phyloP scores from a whole-genome alignment of 2,888 invertebrate genomes.

The Silvanus unidentatus region DNA sequence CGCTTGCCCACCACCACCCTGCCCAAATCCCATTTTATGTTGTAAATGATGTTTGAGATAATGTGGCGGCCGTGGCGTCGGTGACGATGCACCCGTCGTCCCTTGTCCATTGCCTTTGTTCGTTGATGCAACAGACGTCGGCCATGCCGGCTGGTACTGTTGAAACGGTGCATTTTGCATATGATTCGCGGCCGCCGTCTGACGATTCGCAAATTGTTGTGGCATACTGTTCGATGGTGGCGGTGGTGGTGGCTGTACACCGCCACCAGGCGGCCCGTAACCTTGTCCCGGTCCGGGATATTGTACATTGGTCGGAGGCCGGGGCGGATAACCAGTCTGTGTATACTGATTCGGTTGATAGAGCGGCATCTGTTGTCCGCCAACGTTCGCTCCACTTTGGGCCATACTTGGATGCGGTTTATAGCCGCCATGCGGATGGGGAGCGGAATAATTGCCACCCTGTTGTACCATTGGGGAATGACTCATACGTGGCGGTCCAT shows the following conservation, averaged over 20 bases:
- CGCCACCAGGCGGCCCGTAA: slow-evolving; percentile 51
- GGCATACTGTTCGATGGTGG: slow-evolving; percentile 44
- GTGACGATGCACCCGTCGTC: slow-evolving; percentile 49
- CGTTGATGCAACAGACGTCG: slow-evolving; percentile 6
- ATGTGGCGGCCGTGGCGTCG: slow-evolving; percentile 53
- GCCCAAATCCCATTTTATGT: slow-evolving; percentile 62
- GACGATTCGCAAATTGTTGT: slow-evolving; percentile 48
- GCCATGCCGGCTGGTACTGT: slow-evolving; percentile 24
- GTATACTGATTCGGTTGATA: slow-evolving; percentile 52
- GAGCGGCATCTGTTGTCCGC: slow-evolving; percentile 50
- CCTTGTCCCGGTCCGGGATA: slow-evolving; percentile 47
- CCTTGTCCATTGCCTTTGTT: slow-evolving; percentile 37
- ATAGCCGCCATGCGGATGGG: slow-evolving; percentile 41
- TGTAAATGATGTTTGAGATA: slow-evolving; percentile 66
- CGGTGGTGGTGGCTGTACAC: slow-evolving; percentile 35
- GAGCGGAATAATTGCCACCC: slow-evolving; percentile 55
- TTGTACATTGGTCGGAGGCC: slow-evolving; percentile 48
- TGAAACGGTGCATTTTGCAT: slow-evolving; percentile 45
- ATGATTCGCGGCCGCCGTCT: slow-evolving; percentile 50
- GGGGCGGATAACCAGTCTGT: slow-evolving; percentile 49
- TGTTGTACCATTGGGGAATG: slow-evolving; percentile 64
- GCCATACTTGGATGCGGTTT: slow-evolving; percentile 56
- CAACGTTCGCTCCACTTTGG: slow-evolving; percentile 25
- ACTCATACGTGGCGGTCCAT: slow-evolving; percentile 60
- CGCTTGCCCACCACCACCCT: slow-evolving; percentile 45